A percentile compares a stretch with the other conserved stretches of the same genome.
phyloP scores from a whole-genome alignment of 2,113 vertebrate species.

The Anser cygnoides region DNA sequence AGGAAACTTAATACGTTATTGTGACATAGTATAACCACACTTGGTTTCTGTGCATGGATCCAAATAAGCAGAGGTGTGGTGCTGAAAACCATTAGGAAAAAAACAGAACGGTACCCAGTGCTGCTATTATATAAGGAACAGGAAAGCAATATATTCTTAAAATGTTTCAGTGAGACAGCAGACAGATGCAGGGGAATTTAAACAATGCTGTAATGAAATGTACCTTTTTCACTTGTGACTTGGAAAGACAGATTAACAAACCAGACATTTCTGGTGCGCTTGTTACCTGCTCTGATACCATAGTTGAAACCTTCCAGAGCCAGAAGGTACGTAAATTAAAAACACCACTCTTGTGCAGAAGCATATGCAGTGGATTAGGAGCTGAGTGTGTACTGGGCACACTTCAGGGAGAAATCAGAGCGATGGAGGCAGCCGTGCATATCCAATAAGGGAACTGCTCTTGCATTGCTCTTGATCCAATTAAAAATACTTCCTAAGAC shows the following conservation, averaged over 20 bases:
- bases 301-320: background rate
- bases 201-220: background rate
- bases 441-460: background rate
- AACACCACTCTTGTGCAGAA: background rate
- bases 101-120: background rate
- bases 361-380: background rate
- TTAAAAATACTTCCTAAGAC: background rate
- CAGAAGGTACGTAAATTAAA: background rate
- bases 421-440: background rate
- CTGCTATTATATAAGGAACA: background rate
- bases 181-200: background rate
- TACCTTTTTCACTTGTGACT: background rate
- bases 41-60: fast-evolving
- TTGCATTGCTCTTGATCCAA: background rate
- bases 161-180: background rate
- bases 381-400: background rate
- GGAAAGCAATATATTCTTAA: background rate
- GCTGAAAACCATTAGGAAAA: background rate
- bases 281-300: background rate
- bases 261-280: background rate
- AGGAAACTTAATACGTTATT: background rate
- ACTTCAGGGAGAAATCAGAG: background rate
- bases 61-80: background rate
- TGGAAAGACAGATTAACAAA: background rate
- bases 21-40: background rate